phyloP scores from a whole-genome alignment of 2,888 invertebrate genomes.

The Coelinius sp. region DNA sequence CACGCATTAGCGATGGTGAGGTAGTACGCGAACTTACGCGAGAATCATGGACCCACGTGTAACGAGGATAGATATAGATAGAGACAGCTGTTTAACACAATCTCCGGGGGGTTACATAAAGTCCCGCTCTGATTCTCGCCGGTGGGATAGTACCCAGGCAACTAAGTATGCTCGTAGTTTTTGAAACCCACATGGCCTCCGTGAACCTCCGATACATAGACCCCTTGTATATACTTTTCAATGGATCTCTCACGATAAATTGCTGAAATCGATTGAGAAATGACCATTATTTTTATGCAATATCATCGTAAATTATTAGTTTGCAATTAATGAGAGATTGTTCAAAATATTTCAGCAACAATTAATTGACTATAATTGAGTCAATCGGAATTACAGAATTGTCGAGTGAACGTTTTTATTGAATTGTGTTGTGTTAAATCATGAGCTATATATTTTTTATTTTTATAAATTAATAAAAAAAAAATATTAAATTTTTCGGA shows the following conservation, averaged over 20 bases:
- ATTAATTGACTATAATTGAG: constrained; percentile 15
- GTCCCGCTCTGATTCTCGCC: constrained; percentile 59
- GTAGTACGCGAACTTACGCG: neutral
- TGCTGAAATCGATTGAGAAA: constrained; percentile 16
- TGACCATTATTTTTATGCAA: neutral
- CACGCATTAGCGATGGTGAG: neutral
- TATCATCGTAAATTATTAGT: neutral
- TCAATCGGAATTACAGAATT: neutral
- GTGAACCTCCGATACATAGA: neutral
- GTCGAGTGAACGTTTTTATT: neutral
- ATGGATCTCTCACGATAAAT: neutral
- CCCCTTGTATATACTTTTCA: neutral
- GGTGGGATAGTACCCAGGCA: constrained; percentile 41
- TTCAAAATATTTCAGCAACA: neutral
- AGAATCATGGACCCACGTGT: constrained; percentile 19
- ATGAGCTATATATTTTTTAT: neutral
- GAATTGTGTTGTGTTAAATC: neutral
- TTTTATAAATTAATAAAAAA: no score
- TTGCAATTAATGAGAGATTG: neutral
- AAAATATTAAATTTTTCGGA: no score
- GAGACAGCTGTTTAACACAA: constrained; percentile 55
- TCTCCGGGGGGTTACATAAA: constrained; percentile 62
- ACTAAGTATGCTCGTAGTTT: constrained; percentile 17
- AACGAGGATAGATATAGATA: constrained; percentile 24
- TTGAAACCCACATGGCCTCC: constrained; percentile 9